These are phyloP conservation scores for Acanthurus lineatus DNA, from an alignment of 2,797 vertebrate species.

Conservation along the genomic window DNA sequence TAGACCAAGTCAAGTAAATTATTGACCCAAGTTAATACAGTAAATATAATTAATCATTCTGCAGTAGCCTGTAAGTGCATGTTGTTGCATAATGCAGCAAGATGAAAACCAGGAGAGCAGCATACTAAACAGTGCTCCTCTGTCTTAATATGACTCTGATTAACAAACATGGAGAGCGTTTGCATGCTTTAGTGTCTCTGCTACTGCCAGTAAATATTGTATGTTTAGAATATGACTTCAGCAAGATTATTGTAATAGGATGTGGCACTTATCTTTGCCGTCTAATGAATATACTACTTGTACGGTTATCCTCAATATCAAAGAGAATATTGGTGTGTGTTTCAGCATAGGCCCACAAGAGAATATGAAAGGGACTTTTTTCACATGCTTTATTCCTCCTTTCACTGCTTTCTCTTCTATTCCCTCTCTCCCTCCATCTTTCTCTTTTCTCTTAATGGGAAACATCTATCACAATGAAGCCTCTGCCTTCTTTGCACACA, in stretches of 20 bases:
- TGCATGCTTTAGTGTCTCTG: constrained; percentile 5
- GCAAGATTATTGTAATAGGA: constrained; percentile 18
- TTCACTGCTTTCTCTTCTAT: constrained; percentile 1
- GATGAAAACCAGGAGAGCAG: constrained; percentile 14
- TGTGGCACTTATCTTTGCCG: constrained; percentile 37
- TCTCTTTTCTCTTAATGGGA: constrained; percentile 56
- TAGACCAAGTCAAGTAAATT: constrained; percentile 43
- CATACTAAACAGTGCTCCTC: constrained; percentile 36
- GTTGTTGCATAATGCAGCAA: constrained; percentile 50
- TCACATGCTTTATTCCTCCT: constrained; percentile 12
- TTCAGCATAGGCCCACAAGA: neutral
- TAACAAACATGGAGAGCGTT: constrained; percentile 6
- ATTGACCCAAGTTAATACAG: constrained; percentile 53
- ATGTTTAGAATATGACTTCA: constrained; percentile 38
- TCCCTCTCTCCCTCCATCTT: constrained; percentile 19
- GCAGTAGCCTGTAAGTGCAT: constrained; percentile 42
- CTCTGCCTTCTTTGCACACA: constrained; percentile 8
- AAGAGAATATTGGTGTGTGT: constrained; percentile 17
- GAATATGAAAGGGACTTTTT: constrained; percentile 22
- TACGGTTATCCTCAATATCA: constrained; percentile 45
- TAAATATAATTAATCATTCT: constrained; percentile 52
- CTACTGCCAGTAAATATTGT: neutral
- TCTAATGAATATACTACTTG: constrained; percentile 46
- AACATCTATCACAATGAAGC: constrained; percentile 70
- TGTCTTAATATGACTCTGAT: constrained; percentile 27